Base-by-base conservation (phyloP, 37 sponge, comb jelly and placozoan species). In the Halichondria panicea region DNA sequence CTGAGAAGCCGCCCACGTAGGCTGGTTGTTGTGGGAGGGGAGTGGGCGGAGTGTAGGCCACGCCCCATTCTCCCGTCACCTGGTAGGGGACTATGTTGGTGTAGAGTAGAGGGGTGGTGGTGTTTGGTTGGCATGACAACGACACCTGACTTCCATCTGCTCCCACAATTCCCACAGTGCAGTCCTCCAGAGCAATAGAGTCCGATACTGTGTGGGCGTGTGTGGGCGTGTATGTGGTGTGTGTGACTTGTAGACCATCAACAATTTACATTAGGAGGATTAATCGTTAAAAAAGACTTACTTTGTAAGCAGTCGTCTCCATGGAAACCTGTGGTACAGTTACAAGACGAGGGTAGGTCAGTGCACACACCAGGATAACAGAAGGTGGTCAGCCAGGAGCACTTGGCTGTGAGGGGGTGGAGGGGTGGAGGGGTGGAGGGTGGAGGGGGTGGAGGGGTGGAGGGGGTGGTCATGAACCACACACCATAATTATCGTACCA, bases 351-450 rank as follows among this genome's bases (percentile, higher is more conserved):
- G 30, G 44, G 38, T 1, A 35, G 45, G 57, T 53, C 70, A 35
- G 74, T 57, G 57, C 91, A 91, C 66, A 80, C 77, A 9, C 91
- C 91, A 61, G 91, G 91, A 69, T 78, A 91, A 43, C 91, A 91
- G 62, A 76, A 85, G 1, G 52, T 37, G 0, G 33, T 24, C 78
- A 82, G 32, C 91, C 91, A 91, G n/a, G 91, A 91, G 63, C 91
- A 91, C 12, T 70, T 46, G 18, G 86, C 88, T 87, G 75, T 8
- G 40, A 9, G 74, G 67, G 57, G 50, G 54, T 13, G 21, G 27
- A 72, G 45, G 33, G 55, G 53, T 30, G 38, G 11, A 48, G 13
- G 52, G 15, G 52, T 18, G 52, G 15, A 48, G 13, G 11, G 58
- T 3, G 4, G 58, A 6, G 58, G 27, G 8, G 58, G 8, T 28